These are phyloP conservation scores for Platorchestia sp. DNA, from an alignment of 1,140 invertebrate species.

Conservation along the genomic window DNA sequence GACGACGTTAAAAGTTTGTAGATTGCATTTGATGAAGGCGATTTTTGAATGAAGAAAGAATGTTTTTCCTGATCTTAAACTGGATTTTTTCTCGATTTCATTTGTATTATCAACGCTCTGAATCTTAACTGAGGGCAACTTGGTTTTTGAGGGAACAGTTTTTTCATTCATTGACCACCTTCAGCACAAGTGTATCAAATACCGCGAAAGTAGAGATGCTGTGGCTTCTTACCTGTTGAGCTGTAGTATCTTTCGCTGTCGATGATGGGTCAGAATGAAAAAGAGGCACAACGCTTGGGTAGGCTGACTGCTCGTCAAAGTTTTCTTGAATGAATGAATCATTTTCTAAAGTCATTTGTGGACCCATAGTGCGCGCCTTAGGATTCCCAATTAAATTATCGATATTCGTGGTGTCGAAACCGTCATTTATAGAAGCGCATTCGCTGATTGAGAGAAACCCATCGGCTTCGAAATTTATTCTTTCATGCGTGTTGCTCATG, in stretches of 20 bases:
- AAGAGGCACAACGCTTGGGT: too few relatives aligned
- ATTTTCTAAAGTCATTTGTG: not conserved
- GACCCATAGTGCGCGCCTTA: not conserved
- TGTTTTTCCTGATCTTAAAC: too few relatives aligned
- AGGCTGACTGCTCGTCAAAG: not conserved
- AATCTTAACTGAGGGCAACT: too few relatives aligned
- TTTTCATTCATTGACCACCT: too few relatives aligned
- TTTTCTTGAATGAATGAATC: not conserved
- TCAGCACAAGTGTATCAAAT: too few relatives aligned
- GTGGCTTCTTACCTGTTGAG: not conserved
- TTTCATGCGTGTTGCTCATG: not conserved
- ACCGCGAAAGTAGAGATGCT: not conserved
- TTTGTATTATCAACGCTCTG: too few relatives aligned
- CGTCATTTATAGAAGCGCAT: not conserved
- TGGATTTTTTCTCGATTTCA: too few relatives aligned
- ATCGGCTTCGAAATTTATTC: not conserved
- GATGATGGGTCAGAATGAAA: not conserved
- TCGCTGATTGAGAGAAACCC: not conserved
- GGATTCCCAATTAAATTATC: not conserved
- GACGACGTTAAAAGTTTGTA: too few relatives aligned
- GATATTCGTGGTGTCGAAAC: not conserved
- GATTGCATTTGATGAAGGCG: too few relatives aligned
- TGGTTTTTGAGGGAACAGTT: too few relatives aligned
- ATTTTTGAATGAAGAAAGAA: too few relatives aligned
- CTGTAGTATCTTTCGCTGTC: not conserved